Conservation (phyloP, 2,797 vertebrate genomes). For the Mycteria americana region DNA sequence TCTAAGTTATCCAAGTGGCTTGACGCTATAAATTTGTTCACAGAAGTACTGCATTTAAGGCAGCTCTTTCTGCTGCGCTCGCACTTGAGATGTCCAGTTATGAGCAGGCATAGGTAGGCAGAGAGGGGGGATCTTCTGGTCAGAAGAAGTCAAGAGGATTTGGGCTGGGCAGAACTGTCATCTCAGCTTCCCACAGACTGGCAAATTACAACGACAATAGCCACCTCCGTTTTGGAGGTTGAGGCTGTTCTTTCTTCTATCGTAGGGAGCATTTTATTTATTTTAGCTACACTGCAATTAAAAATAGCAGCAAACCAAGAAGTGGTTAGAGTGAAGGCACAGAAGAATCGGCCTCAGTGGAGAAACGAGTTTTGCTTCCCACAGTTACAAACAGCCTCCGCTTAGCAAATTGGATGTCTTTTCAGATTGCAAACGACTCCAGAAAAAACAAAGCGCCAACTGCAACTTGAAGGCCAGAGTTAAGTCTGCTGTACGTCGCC, state of each 20-base stretch:
- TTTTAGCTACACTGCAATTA: conserved; percentile 20
- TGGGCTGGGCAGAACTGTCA: not conserved
- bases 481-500: not conserved
- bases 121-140: not conserved
- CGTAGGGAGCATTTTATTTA: conserved; percentile 16
- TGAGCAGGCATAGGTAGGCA: not conserved
- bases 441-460: conserved; percentile 17
- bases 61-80: not conserved
- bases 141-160: not conserved
- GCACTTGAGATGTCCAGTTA: not conserved
- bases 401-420: conserved; percentile 1
- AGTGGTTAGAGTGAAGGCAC: conserved; percentile 18
- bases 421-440: not conserved
- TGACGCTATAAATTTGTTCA: not conserved
- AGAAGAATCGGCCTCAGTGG: not conserved
- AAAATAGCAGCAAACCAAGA: conserved; percentile 45
- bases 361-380: conserved; percentile 32
- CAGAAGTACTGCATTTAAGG: not conserved
- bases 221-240: not conserved
- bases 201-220: not conserved
- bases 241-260: not conserved
- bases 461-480: not conserved
- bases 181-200: not conserved
- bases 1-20: not conserved
- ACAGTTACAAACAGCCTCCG: not conserved